phyloP scores from a whole-genome alignment of 2,113 vertebrate species.

The Syngnathus scovelli region DNA sequence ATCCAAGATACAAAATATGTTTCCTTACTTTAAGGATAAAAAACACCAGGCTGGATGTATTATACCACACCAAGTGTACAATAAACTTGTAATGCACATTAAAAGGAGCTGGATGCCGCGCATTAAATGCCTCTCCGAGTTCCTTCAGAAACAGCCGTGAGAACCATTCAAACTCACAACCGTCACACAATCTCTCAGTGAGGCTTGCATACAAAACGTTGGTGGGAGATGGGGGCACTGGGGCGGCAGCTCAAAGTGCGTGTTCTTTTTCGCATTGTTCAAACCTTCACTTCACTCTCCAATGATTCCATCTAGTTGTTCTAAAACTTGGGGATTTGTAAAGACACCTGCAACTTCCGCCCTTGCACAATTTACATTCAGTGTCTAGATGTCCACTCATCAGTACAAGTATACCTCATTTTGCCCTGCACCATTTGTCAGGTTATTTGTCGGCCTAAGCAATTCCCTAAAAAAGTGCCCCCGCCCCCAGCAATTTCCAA shows the following conservation, averaged over 20 bases:
- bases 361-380: conserved; percentile 63
- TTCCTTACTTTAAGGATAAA: conserved; percentile 88
- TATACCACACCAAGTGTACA: conserved; percentile 94
- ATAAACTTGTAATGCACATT: conserved; percentile 96
- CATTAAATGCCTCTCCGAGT: conserved; percentile 79
- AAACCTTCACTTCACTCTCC: conserved; percentile 3
- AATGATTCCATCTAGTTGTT: neutral
- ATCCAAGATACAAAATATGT: conserved; percentile 96
- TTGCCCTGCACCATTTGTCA: conserved; percentile 28
- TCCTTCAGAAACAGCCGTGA: conserved; percentile 76
- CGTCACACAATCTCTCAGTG: conserved; percentile 13
- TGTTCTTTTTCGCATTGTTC: conserved; percentile 20
- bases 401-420: conserved; percentile 22
- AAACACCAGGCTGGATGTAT: conserved; percentile 92
- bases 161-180: conserved; percentile 76
- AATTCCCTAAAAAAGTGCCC: too few species aligned
- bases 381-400: conserved; percentile 53
- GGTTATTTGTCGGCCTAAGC: too few species aligned
- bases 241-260: conserved; percentile 7
- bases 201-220: conserved; percentile 46
- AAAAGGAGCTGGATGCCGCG: conserved; percentile 87
- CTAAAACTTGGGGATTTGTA: conserved; percentile 5
- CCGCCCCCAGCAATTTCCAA: too few species aligned
- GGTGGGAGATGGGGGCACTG: neutral
- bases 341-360: conserved; percentile 36